phyloP scores from a whole-genome alignment of 2,888 invertebrate genomes.

The Amiota minor region DNA sequence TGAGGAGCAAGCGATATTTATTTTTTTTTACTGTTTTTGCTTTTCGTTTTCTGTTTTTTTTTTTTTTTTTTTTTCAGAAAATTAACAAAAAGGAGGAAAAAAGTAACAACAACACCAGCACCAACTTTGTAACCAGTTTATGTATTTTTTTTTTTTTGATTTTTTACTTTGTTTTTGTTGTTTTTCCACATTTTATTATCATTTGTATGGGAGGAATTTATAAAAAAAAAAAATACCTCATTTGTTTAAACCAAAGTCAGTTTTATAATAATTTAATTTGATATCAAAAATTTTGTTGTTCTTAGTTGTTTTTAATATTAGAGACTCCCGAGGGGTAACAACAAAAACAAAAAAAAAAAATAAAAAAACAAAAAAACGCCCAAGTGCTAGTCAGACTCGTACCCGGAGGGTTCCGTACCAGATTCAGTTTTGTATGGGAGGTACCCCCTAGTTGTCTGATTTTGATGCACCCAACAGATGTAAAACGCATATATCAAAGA shows the following conservation, averaged over 20 bases:
- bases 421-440: no score
- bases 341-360: no score
- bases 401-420: no score
- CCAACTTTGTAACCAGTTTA: slow-evolving; percentile 59
- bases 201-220: slow-evolving; percentile 35
- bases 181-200: slow-evolving; percentile 36
- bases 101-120: slow-evolving; percentile 20
- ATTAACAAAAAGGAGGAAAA: slow-evolving; percentile 32
- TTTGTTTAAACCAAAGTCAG: neutral
- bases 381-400: no score
- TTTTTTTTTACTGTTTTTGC: neutral
- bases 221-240: neutral
- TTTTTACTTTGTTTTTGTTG: slow-evolving; percentile 41
- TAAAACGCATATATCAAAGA: no score
- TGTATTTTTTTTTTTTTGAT: slow-evolving; percentile 55
- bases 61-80: slow-evolving; percentile 48
- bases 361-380: no score
- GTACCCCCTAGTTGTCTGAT: no score
- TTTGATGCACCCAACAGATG: no score
- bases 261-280: neutral
- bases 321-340: no score
- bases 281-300: neutral
- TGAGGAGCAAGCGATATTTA: slow-evolving; percentile 55
- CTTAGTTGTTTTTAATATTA: neutral
- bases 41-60: neutral